Evolutionary conservation across 2,113 vertebrate species (phyloP).

Genomic region (Scartelaos histophorus): DNA sequence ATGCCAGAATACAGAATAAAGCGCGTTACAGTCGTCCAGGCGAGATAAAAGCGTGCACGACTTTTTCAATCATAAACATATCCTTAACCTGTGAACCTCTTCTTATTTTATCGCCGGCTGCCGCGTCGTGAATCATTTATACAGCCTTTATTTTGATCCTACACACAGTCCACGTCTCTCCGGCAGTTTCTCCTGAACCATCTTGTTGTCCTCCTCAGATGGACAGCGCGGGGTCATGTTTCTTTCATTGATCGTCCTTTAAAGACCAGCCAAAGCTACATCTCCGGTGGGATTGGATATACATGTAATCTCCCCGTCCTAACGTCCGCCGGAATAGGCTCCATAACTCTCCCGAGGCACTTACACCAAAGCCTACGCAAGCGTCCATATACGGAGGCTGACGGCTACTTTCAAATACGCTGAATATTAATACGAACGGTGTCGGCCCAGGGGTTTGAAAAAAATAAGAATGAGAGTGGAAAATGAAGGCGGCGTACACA

Average conservation of each 20-base stretch:
- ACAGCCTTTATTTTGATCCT: conserved; percentile 14
- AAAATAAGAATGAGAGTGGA: conserved; percentile 29
- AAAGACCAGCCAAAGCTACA: conserved; percentile 68
- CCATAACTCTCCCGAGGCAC: conserved; percentile 53
- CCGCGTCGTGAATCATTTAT: conserved; percentile 39
- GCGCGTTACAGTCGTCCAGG: too few relatives aligned
- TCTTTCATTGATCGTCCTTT: conserved; percentile 72
- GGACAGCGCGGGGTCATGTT: conserved; percentile 57
- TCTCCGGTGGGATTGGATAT: conserved; percentile 62
- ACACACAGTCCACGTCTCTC: conserved; percentile 7
- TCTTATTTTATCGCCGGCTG: not conserved
- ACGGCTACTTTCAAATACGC: conserved; percentile 32
- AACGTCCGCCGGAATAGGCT: conserved; percentile 65
- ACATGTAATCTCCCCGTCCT: conserved; percentile 55
- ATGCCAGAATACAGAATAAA: too few relatives aligned
- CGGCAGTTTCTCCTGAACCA: conserved; percentile 63
- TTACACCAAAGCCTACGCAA: conserved; percentile 49
- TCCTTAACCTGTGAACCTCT: not conserved
- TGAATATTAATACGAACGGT: conserved; percentile 45
- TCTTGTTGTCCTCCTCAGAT: conserved; percentile 47
- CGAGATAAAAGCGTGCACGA: too few relatives aligned
- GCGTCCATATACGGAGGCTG: conserved; percentile 52
- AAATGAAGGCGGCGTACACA: conserved; percentile 15
- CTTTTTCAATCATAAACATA: too few relatives aligned
- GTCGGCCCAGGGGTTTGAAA: conserved; percentile 29